Percentiles rank a stretch among this genome's conserved stretches.
Evolutionary conservation across 2,888 invertebrate species (phyloP).

Genomic region (Ecdyonurus torrentis): DNA sequence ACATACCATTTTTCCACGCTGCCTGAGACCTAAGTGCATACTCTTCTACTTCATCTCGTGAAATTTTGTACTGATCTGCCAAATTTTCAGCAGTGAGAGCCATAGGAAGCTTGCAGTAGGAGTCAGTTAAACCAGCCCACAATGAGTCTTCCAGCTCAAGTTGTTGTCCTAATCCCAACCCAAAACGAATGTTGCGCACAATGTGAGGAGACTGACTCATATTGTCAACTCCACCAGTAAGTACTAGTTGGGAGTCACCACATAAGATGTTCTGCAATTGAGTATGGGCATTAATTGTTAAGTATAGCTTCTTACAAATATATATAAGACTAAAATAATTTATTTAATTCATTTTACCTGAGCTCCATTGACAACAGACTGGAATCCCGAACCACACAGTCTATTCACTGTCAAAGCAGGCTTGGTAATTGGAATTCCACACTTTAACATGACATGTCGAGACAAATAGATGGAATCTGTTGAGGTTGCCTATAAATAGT

Average conservation of each 20-base stretch:
- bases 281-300: too few species aligned
- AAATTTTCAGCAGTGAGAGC: constrained; percentile 90
- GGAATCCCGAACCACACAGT: constrained; percentile 95
- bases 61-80: constrained; percentile 66
- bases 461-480: constrained; percentile 73
- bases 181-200: constrained; percentile 72
- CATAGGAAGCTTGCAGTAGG: constrained; percentile 85
- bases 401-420: constrained; percentile 84
- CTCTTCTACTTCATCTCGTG: constrained; percentile 66
- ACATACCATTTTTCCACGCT: constrained; percentile 64
- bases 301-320: neutral
- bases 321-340: too few species aligned
- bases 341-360: constrained; percentile 43
- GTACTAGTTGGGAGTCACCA: constrained; percentile 67
- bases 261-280: constrained; percentile 63
- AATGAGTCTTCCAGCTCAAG: constrained; percentile 72
- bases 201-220: constrained; percentile 89
- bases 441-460: constrained; percentile 70
- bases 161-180: constrained; percentile 62
- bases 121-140: constrained; percentile 79
- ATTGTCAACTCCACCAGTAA: constrained; percentile 88
- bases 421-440: constrained; percentile 67
- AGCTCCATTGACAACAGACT: constrained; percentile 76
- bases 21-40: constrained; percentile 75
- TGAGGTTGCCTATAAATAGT: constrained; percentile 46